Percentiles rank a stretch among this genome's conserved stretches.
Conservation (phyloP, 2,888 invertebrate genomes). For the Adela reaumurella region DNA sequence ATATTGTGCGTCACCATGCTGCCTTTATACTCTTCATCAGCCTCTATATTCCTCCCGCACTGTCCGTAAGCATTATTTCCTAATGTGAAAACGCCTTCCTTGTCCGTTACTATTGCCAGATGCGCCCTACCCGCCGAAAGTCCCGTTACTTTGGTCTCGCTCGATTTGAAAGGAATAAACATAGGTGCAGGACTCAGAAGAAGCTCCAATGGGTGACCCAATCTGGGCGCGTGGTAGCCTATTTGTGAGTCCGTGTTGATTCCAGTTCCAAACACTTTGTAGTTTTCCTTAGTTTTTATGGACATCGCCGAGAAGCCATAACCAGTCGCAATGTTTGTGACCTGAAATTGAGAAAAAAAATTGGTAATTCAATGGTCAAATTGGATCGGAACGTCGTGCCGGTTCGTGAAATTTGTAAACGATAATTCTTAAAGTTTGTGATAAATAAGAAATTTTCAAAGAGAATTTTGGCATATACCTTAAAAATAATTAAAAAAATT, state of each 20-base stretch:
- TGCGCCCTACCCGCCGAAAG: conserved; percentile 88
- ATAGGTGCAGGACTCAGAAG: conserved; percentile 71
- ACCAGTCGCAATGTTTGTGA: conserved; percentile 73
- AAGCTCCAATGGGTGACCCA: conserved; percentile 63
- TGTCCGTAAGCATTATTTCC: conserved; percentile 95
- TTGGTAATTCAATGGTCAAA: neutral
- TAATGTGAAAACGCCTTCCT: conserved; percentile 75
- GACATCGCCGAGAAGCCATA: conserved; percentile 86
- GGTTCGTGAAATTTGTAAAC: no score
- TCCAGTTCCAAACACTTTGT: conserved; percentile 81
- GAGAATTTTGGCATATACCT: no score
- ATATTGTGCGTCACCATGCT: conserved; percentile 67
- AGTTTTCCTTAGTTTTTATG: conserved; percentile 60
- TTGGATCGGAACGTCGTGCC: neutral
- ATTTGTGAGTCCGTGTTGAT: conserved; percentile 92
- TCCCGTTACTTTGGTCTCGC: conserved; percentile 50
- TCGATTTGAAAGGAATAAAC: conserved; percentile 60
- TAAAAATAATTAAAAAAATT: no score
- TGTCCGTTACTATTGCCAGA: conserved; percentile 70
- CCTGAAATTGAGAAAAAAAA: conserved; percentile 34
- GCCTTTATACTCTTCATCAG: conserved; percentile 69
- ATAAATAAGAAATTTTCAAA: no score
- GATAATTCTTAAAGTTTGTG: no score
- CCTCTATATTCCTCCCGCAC: conserved; percentile 78
- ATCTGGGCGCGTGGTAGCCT: conserved; percentile 65